Evolutionary conservation across 2,888 invertebrate species (phyloP).

Genomic region (Nycteola revayana): DNA sequence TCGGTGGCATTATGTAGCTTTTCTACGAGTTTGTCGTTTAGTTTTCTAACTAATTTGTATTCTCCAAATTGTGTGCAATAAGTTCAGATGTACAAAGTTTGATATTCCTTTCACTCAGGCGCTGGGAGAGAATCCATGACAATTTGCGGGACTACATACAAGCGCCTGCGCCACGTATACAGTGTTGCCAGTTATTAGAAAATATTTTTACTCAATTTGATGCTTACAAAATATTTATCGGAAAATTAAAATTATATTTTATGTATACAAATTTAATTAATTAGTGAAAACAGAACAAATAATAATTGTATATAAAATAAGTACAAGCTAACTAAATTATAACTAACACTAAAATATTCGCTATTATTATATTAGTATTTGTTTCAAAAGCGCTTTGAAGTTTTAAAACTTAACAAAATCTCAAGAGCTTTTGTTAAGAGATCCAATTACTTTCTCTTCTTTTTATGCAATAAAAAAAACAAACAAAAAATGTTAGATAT

Average conservation of each 20-base stretch:
- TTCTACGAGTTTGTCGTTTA: conserved; percentile 14
- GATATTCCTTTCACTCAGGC: conserved; percentile 78
- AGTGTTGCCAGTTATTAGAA: background rate
- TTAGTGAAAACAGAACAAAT: no score
- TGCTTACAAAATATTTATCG: background rate
- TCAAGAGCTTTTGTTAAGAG: no score
- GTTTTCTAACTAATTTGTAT: conserved; percentile 36
- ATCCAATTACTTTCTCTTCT: no score
- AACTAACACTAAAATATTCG: no score
- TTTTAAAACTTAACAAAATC: no score
- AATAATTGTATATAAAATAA: no score
- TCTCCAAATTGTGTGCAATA: conserved; percentile 34
- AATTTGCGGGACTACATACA: background rate
- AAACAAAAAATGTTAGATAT: no score
- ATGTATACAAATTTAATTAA: no score
- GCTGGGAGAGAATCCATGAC: conserved; percentile 32
- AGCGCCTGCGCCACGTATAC: conserved; percentile 19
- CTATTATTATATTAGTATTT: no score
- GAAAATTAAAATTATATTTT: background rate
- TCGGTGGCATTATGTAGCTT: conserved; percentile 70
- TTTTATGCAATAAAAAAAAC: no score
- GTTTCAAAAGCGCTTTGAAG: no score
- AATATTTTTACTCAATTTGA: background rate
- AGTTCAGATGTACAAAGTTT: conserved; percentile 52
- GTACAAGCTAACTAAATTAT: no score